phyloP scores from a whole-genome alignment of 2,113 vertebrate genomes.

The Sinosuthora webbiana region DNA sequence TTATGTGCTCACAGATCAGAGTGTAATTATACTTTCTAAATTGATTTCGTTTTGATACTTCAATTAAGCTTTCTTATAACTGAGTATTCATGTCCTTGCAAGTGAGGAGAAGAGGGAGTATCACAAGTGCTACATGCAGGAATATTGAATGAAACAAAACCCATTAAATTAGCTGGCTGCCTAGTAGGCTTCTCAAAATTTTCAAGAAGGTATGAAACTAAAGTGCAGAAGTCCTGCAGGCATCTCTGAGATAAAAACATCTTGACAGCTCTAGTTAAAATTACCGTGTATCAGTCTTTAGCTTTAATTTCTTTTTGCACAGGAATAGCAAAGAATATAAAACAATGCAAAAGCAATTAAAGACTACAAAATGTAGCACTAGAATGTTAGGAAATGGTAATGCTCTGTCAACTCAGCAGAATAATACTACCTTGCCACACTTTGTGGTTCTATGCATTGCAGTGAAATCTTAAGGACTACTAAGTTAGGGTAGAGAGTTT shows the following conservation, averaged over 20 bases:
- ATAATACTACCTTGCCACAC: not conserved
- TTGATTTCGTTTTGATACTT: not conserved
- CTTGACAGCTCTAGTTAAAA: not conserved
- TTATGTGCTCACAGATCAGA: not conserved
- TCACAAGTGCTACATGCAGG: not conserved
- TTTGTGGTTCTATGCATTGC: not conserved
- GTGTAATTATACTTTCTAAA: not conserved
- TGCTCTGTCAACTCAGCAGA: not conserved
- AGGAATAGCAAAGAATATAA: not conserved
- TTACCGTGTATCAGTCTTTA: not conserved
- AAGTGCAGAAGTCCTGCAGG: not conserved
- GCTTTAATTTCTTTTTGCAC: constrained; percentile 17
- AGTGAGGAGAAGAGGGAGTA: not conserved
- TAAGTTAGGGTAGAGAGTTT: not conserved
- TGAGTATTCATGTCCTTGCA: not conserved
- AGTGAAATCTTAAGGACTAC: not conserved
- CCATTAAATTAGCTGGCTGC: not conserved
- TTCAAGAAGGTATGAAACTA: not conserved
- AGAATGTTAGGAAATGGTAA: not conserved
- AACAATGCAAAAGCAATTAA: not conserved
- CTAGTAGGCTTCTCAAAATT: not conserved
- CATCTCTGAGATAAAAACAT: not conserved
- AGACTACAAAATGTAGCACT: not conserved
- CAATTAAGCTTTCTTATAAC: not conserved
- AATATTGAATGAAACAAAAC: not conserved